Evolutionary conservation across 1,140 invertebrate genomes (phyloP), one percentile per base, ranked within the genome.

Genomic region (Globodera rostochiensis): DNA sequence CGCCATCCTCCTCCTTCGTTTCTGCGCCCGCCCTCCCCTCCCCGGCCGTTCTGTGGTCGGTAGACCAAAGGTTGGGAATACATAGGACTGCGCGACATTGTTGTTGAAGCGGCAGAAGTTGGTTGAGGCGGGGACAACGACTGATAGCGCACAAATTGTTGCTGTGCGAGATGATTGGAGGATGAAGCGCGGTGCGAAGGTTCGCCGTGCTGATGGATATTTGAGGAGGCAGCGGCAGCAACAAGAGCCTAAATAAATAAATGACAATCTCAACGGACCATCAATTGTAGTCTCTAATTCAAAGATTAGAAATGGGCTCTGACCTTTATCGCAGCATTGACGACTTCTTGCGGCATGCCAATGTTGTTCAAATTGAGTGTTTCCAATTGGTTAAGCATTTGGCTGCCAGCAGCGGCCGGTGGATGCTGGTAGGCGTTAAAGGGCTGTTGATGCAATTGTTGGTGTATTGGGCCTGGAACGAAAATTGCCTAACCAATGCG

Each of bases 361-460:
- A 78, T 78, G 66, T 78, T 78, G 25, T 78, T 78, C 25, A 78
- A 21, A 11, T 78, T 78, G n/a, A 78, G 70, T 69, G 77, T 78
- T n/a, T 78, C 77, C 64, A 78, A 47, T n/a, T 78, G 77, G 66
- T 78, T 78, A 13, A 78, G 25, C 77, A 78, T 78, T 78, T 78
- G 77, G 45, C 46, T 78, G 46, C 77, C 77, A 15, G 77, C 64
- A 13, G 77, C 77, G 4, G 47, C 64, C 7, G 60, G 8, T 46
- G 64, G 36, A n/a, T 66, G 76, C 47, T 50, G 64, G 2, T 46
- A 25, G 47, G 25, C 21, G 25, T 69, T 70, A 25, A 21, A 45
- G 21, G 57, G 57, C 6, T 67, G 57, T 66, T 67, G 19, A 25
- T 60, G 75, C 19, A 45, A 66, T n/a, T 76, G 74, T 76, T 76